Evolutionary conservation across 1,140 invertebrate species (phyloP).

Genomic region (Cheumatopsyche charites): DNA sequence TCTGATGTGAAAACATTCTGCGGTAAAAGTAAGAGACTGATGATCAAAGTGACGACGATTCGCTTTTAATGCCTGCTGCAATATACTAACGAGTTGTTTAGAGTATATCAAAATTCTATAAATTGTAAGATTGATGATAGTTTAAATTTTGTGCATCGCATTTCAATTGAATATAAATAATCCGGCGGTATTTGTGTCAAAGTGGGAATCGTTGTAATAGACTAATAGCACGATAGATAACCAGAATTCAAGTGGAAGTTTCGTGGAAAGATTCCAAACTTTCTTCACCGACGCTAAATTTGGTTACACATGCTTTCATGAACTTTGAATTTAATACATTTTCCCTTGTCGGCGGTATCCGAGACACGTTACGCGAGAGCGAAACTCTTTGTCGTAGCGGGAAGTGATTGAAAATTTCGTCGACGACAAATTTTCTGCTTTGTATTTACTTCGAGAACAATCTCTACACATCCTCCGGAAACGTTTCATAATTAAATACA

Average conservation of each 20-base stretch:
- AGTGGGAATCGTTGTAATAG: slow-evolving; percentile 29
- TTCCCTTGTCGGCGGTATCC: slow-evolving; percentile 36
- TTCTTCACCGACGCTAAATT: slow-evolving; percentile 45
- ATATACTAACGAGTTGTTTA: slow-evolving; percentile 16
- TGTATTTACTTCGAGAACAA: slow-evolving; percentile 21
- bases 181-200: background rate
- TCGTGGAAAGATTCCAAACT: slow-evolving; percentile 41
- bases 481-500: slow-evolving; percentile 15
- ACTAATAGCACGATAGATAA: slow-evolving; percentile 37
- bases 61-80: background rate
- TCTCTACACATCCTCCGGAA: background rate
- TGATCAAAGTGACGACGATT: slow-evolving; percentile 30
- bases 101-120: no score
- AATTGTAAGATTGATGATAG: no score
- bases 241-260: slow-evolving; percentile 44
- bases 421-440: slow-evolving; percentile 19
- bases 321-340: slow-evolving; percentile 47
- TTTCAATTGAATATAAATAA: no score
- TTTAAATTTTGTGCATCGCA: no score
- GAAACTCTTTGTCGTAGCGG: slow-evolving; percentile 4
- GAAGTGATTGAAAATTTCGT: slow-evolving; percentile 15
- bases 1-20: slow-evolving; percentile 36
- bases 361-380: slow-evolving; percentile 1
- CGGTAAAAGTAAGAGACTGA: slow-evolving; percentile 31
- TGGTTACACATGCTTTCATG: slow-evolving; percentile 46